Base-by-base conservation (phyloP, 2,888 invertebrate genomes). In the Hipparchia semele region DNA sequence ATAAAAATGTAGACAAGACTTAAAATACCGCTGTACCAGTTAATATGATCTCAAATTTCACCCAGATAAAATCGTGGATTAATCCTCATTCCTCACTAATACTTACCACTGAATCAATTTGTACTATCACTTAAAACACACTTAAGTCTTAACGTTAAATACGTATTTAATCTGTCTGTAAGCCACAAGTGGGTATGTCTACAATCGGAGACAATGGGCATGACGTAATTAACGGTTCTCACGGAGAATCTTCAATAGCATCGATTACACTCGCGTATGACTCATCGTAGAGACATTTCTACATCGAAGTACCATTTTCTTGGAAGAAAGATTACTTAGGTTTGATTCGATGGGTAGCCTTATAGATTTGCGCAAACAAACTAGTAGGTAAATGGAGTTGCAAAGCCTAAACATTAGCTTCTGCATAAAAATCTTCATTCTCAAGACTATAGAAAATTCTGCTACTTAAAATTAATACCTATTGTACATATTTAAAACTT, bases 231-330 rank as follows among this genome's bases (percentile, higher is more conserved):
- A 66, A 73, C 46, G 45, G 45, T 51, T 71, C 73, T 56, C 71
- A 69, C 72, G 73, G 70, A 68, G 72, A 64, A 73, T 77, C 76
- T 75, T 74, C 72, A 75, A 76, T 77, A 74, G 73, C 76, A 74
- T 71, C 54, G 69, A 70, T 68, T 67, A 68, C 60, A 68, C 49
- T 51, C 62, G 62, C 10, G 53, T 61, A 56, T 76, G 76, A 74
- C 45, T 77, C 76, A 77, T 73, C 70, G 46, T 23, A n/a, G 68
- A 68, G 70, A 74, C 72, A 71, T 72, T 72, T 64, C 13, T 70
- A 66, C 59, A 51, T 49, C 49, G 51, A 13, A 56, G 56, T 67
- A 67, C n/a, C 5, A 45, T 7, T 13, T 67, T 54, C 67, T 58
- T 56, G 67, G 65, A 65, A 53, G 33, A 53, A 4, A 33, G 12